Conservation (phyloP, 2,797 vertebrate species). For the Leptodactylus fallax region DNA sequence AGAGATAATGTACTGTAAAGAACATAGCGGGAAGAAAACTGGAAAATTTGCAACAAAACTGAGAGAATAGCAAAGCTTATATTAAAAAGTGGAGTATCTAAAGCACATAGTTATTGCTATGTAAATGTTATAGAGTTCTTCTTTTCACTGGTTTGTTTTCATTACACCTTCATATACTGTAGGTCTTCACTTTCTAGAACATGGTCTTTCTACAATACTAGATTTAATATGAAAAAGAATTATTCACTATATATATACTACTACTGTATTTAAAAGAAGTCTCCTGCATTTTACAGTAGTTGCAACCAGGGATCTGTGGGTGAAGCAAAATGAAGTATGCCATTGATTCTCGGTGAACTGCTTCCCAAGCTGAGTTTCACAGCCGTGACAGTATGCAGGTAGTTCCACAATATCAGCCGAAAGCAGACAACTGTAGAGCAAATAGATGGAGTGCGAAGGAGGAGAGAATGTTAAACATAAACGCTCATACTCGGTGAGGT, state of each 20-base stretch:
- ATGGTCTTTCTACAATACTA: background rate
- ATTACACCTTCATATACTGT: background rate
- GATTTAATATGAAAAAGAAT: background rate
- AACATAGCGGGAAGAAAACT: background rate
- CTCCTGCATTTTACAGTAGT: background rate
- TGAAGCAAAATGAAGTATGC: too few relatives aligned
- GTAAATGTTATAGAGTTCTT: background rate
- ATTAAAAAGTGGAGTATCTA: background rate
- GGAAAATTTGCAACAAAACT: background rate
- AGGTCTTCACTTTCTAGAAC: background rate
- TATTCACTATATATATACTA: background rate
- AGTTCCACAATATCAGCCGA: too few relatives aligned
- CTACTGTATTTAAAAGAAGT: too few relatives aligned
- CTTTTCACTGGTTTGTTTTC: background rate
- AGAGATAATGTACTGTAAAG: background rate
- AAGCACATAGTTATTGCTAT: background rate
- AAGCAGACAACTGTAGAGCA: too few relatives aligned
- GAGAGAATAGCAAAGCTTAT: background rate
- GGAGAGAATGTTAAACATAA: too few relatives aligned
- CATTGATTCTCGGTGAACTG: too few relatives aligned
- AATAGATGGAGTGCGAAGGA: too few relatives aligned
- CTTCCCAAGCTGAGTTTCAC: too few relatives aligned
- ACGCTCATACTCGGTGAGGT: too few relatives aligned
- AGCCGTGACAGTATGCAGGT: too few relatives aligned
- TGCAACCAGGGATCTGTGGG: too few relatives aligned